Evolutionary conservation across 2,113 vertebrate genomes (phyloP), one percentile per base, ranked within the genome.

Genomic region (Lampris incognitus): DNA sequence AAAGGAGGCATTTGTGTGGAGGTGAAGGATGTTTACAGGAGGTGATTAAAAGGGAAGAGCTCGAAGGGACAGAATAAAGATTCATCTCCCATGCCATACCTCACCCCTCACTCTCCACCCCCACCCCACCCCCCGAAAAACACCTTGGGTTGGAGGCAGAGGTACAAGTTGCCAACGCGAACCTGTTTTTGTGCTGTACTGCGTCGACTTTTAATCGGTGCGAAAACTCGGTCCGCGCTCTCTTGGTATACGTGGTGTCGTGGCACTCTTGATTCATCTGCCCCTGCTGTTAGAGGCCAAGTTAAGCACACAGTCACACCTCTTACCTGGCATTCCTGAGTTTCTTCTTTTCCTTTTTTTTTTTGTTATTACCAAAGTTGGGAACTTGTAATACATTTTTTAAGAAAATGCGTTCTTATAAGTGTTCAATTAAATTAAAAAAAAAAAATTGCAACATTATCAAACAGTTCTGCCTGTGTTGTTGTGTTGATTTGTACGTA

Each of bases 1-100:
- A 61, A 56, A 70, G 24, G 9, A 52, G 81, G 74, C 44, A 67
- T 72, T 61, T 61, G 59, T 40, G 75, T 62, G 78, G 72, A 86
- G 86, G 74, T 84, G 72, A 83, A 77, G 85, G 81, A 88, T 66
- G 88, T 81, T 77, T 69, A 66, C 58, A 85, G 87, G 84, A 84
- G 79, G 91, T 92, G 89, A 85, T 85, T 9, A 71, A 24, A 24
- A 87, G 65, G 85, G 79, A 86, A 61, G 72, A 74, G 66, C 58
- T 74, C 63, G 72, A 71, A 81, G 68, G 24, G 71, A 79, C 87
- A 83, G 73, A 68, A 60, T 73, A 55, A 87, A 76, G 76, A 75
- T 83, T 82, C 74, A 79, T 88, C 81, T 89, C 86, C 85, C 87
- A 90, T 92, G 92, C 90, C 90, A 87, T 89, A 85, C 76, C 42